phyloP scores from a whole-genome alignment of 1,140 invertebrate species.

The Saccostrea cuccullata region DNA sequence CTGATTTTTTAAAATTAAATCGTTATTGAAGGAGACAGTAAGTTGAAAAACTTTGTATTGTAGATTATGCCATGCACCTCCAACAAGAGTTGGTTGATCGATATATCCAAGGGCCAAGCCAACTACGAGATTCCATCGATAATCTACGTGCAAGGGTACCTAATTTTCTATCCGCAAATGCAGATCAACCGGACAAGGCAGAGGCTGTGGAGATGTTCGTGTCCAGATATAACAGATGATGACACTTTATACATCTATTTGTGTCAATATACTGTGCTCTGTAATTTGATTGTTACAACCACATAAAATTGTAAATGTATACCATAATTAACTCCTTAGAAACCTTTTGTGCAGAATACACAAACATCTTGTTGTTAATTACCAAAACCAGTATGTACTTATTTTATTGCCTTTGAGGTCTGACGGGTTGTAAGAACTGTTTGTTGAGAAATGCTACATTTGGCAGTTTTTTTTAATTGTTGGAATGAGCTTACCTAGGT shows the following conservation, averaged over 20 bases:
- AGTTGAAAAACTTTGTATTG: not conserved
- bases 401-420: no score
- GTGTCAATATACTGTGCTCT: no score
- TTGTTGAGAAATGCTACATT: no score
- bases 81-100: not conserved
- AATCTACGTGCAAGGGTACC: constrained; percentile 7
- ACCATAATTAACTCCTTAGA: not conserved
- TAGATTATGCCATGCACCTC: not conserved
- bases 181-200: not conserved
- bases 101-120: not conserved
- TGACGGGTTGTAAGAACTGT: no score
- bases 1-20: not conserved
- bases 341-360: not conserved
- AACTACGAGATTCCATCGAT: constrained; percentile 11
- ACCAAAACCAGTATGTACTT: no score
- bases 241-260: no score
- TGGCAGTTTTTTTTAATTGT: no score
- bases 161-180: not conserved
- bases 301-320: no score
- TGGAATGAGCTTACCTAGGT: no score
- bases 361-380: no score
- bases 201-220: not conserved
- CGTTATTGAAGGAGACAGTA: not conserved
- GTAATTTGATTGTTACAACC: no score
- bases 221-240: not conserved